A percentile compares a stretch with the other conserved stretches of the same genome.
Evolutionary conservation across 2,113 vertebrate species (phyloP).

Genomic region (Chloroceryle aenea): DNA sequence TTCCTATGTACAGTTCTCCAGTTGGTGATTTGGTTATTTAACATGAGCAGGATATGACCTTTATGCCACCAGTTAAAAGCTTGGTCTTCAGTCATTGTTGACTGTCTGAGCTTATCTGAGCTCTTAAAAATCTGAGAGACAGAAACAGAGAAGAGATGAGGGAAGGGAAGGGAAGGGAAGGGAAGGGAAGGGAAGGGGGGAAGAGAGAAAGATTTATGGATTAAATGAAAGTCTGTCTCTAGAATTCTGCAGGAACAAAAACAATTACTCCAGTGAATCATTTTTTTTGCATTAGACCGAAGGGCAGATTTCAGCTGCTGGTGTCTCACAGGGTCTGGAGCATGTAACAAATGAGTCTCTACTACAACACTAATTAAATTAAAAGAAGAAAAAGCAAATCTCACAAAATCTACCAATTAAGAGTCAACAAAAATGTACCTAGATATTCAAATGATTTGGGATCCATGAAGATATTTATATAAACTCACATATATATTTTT

Average conservation of each 20-base stretch:
- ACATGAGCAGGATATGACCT: background rate
- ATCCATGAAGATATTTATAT: background rate
- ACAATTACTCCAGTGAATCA: background rate
- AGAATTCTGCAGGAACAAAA: background rate
- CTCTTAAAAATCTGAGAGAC: background rate
- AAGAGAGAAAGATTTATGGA: background rate
- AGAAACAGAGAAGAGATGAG: too few species aligned
- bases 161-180: rapidly evolving
- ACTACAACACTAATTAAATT: background rate
- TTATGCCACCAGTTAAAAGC: background rate
- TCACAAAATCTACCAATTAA: background rate
- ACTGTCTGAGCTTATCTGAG: background rate
- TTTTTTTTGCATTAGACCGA: background rate
- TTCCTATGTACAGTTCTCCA: background rate
- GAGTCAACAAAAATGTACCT: background rate
- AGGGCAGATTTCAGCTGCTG: slow-evolving; percentile 8
- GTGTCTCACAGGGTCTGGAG: background rate
- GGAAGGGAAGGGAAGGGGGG: too few species aligned
- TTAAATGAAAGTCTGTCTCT: background rate
- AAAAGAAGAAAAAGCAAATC: background rate
- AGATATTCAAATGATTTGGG: background rate
- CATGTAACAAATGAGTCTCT: background rate
- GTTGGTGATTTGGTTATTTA: background rate
- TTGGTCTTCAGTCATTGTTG: background rate
- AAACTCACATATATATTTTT: background rate